phyloP scores from a whole-genome alignment of 1,140 invertebrate species.

The Drosophila burlai region DNA sequence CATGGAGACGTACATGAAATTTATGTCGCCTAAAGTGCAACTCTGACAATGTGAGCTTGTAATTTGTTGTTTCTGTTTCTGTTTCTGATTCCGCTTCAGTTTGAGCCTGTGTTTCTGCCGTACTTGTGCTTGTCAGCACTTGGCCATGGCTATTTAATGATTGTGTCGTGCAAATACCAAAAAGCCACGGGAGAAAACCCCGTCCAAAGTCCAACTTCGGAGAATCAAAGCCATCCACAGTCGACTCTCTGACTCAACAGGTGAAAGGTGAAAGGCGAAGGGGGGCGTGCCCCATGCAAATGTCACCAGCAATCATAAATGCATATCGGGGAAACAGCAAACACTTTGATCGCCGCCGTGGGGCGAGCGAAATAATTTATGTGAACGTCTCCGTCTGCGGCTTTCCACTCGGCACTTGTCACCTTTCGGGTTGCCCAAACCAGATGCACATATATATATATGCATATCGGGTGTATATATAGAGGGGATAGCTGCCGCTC shows the following conservation, averaged over 20 bases:
- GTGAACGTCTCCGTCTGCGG: slow-evolving; percentile 70
- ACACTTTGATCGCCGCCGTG: slow-evolving; percentile 32
- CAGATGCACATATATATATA: slow-evolving; percentile 24
- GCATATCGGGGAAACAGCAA: slow-evolving; percentile 68
- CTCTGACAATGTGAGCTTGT: slow-evolving; percentile 82
- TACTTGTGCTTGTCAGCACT: slow-evolving; percentile 70
- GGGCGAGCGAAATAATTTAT: slow-evolving; percentile 73
- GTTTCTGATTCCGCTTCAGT: slow-evolving; percentile 9
- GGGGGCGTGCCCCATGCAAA: slow-evolving; percentile 56
- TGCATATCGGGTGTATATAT: neutral
- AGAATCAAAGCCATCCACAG: slow-evolving; percentile 21
- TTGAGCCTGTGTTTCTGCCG: slow-evolving; percentile 15
- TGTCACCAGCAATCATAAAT: slow-evolving; percentile 78
- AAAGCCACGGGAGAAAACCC: slow-evolving; percentile 23
- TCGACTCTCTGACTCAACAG: slow-evolving; percentile 41
- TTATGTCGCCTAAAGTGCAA: slow-evolving; percentile 83
- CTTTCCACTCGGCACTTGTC: slow-evolving; percentile 78
- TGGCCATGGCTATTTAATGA: slow-evolving; percentile 82
- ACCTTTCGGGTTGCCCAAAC: slow-evolving; percentile 48
- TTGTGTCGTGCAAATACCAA: slow-evolving; percentile 81
- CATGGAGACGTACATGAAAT: slow-evolving; percentile 72
- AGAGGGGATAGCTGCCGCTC: slow-evolving; percentile 11
- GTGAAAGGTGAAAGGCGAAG: slow-evolving; percentile 21
- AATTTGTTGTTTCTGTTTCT: slow-evolving; percentile 71
- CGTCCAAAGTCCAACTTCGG: slow-evolving; percentile 6